These are phyloP conservation scores for Tragopan temminckii DNA, from an alignment of 2,797 vertebrate species.

Conservation along the genomic window DNA sequence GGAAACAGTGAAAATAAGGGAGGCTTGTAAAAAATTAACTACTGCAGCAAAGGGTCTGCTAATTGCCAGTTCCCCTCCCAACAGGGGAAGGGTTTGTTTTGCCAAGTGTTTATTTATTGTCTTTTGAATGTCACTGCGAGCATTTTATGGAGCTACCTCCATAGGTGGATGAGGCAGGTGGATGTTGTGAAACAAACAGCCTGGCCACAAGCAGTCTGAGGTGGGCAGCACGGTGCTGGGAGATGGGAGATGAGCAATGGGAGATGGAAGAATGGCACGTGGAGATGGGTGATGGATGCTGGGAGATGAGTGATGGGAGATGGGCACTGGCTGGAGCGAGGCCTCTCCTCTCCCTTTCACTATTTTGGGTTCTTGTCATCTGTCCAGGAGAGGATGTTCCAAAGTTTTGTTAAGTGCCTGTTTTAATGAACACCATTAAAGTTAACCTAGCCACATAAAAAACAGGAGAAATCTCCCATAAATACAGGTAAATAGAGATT, in stretches of 20 bases:
- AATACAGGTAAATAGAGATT: conserved; percentile 86
- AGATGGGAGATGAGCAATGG: background rate
- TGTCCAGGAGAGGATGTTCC: conserved; percentile 52
- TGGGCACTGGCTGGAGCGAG: background rate
- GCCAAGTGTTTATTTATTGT: background rate
- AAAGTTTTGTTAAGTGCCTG: conserved; percentile 76
- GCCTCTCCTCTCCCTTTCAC: conserved; percentile 18
- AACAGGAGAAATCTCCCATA: conserved; percentile 77
- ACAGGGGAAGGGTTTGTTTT: background rate
- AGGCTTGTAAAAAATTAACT: conserved; percentile 68
- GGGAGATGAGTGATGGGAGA: background rate
- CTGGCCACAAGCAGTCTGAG: background rate
- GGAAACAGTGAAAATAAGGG: conserved; percentile 39
- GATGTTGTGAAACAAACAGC: background rate
- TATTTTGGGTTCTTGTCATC: background rate
- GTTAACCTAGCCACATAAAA: conserved; percentile 78
- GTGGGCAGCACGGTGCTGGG: background rate
- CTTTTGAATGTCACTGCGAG: fast-evolving
- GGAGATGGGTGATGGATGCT: too few relatives aligned
- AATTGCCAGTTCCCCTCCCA: conserved; percentile 47
- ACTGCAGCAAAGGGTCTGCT: conserved; percentile 35
- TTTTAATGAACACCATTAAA: conserved; percentile 78
- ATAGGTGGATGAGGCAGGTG: background rate
- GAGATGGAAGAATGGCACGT: too few relatives aligned
- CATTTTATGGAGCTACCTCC: fast-evolving